A percentile compares a stretch with the other conserved stretches of the same genome.
Evolutionary conservation across 2,888 invertebrate genomes (phyloP).

Genomic region (Netelia inedita): DNA sequence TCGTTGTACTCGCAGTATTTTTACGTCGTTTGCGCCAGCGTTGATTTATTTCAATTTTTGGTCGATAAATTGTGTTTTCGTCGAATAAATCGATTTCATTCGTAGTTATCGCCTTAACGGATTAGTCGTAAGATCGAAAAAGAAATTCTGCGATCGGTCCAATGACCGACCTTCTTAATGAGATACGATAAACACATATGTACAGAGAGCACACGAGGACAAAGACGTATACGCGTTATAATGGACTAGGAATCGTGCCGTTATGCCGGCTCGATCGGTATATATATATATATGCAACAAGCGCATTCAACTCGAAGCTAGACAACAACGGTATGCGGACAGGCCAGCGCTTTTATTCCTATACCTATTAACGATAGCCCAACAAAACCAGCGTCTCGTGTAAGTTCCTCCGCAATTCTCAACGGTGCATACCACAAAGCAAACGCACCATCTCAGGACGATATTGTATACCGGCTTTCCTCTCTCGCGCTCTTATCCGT

Average conservation of each 20-base stretch:
- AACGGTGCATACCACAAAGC: conserved; percentile 33
- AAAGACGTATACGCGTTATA: conserved; percentile 24
- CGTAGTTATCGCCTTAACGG: neutral
- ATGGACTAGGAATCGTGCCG: conserved; percentile 33
- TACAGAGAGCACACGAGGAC: neutral
- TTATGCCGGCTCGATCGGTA: conserved; percentile 42
- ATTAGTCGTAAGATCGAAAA: neutral
- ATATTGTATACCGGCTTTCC: conserved; percentile 24
- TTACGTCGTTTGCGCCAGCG: neutral
- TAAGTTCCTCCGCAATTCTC: conserved; percentile 34
- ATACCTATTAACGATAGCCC: conserved; percentile 51
- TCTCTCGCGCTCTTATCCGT: conserved; percentile 35
- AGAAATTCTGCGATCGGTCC: conserved; percentile 14
- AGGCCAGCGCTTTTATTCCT: conserved; percentile 48
- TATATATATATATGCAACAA: neutral
- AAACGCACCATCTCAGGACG: conserved; percentile 33
- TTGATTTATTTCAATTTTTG: neutral
- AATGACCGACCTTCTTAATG: conserved; percentile 25
- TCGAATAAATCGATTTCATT: neutral
- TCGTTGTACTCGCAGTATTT: conserved; percentile 45
- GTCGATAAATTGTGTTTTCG: neutral
- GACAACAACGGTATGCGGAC: conserved; percentile 65
- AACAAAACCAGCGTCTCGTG: conserved; percentile 24
- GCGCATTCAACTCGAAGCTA: conserved; percentile 25
- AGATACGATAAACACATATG: neutral